Conservation (phyloP, 1,140 invertebrate species). For the Temnothorax nylanderi region DNA sequence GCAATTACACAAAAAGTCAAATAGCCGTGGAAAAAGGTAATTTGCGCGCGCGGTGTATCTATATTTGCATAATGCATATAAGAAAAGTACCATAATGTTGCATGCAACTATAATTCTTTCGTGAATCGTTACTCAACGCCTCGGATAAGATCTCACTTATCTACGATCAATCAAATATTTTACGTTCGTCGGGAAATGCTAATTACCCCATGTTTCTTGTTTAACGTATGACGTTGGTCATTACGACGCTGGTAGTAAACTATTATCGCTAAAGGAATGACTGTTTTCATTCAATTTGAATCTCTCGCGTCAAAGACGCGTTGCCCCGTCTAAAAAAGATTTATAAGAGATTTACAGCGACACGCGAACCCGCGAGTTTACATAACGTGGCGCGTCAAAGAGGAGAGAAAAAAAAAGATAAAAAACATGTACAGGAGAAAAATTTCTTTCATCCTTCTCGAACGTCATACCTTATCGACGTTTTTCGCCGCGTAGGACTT, state of each 20-base stretch:
- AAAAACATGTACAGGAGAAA: background rate
- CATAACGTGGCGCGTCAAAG: background rate
- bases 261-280: slow-evolving; percentile 16
- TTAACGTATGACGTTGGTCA: background rate
- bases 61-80: slow-evolving; percentile 56
- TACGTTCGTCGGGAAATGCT: slow-evolving; percentile 9
- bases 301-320: slow-evolving; percentile 14
- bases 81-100: slow-evolving; percentile 44
- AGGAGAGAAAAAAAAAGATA: background rate
- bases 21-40: slow-evolving; percentile 61
- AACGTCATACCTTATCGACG: slow-evolving; percentile 69
- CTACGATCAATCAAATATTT: slow-evolving; percentile 50
- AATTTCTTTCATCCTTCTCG: slow-evolving; percentile 52
- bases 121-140: slow-evolving; percentile 58
- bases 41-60: slow-evolving; percentile 20
- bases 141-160: slow-evolving; percentile 42
- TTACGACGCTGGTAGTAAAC: background rate
- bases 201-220: slow-evolving; percentile 36
- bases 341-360: slow-evolving; percentile 44
- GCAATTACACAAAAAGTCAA: slow-evolving; percentile 46
- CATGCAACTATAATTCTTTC: slow-evolving; percentile 46
- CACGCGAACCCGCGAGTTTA: background rate
- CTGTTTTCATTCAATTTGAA: slow-evolving; percentile 23
- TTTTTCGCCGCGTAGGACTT: slow-evolving; percentile 51
- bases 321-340: slow-evolving; percentile 15